Base-by-base conservation (phyloP, 2,113 vertebrate genomes). In the Oenanthe oenanthe region DNA sequence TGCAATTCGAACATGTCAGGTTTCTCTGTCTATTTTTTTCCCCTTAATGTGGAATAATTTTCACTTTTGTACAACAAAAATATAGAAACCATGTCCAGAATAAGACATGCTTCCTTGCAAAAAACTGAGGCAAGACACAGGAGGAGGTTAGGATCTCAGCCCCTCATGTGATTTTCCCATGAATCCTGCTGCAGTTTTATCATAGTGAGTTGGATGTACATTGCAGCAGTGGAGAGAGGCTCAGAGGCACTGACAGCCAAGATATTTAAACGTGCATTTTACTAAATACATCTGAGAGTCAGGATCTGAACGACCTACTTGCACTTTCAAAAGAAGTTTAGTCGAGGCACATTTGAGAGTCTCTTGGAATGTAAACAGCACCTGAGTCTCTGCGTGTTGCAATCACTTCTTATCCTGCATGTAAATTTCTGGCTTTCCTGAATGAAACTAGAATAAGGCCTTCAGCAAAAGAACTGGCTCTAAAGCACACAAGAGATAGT, bases 401-500 rank as follows among this genome's bases (percentile, higher is more conserved):
- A 74, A 80, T 70, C 24, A 58, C 13, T 93, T 91, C 53, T 91
- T 32, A 71, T 77, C 63, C 45, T 43, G 34, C 19, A 13, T 24
- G n/a, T 31, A 47, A 50, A 36, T 48, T 91, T 86, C 43, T 81
- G 86, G 28, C 43, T 88, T 79, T 84, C 53, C 88, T 78, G 73
- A 93, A 67, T 72, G 48, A 86, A 93, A 77, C 28, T 28, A 78
- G 51, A 91, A 77, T 58, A 43, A 29, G 42, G 21, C 65, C 60
- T 81, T 89, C 1, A 40, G 65, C 56, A 67, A 86, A 84, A 87
- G 53, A 82, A 17, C 38, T 77, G 72, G 48, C 38, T 94, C 62
- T 81, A 89, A 96, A 77, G 31, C 51, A 91, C 51, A 2, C 2
- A 73, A 84, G 76, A 86, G 7, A 9, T 29, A 47, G 29, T n/a